Evolutionary conservation across 2,888 invertebrate genomes (phyloP).

Genomic region (Macroteleia sp.): DNA sequence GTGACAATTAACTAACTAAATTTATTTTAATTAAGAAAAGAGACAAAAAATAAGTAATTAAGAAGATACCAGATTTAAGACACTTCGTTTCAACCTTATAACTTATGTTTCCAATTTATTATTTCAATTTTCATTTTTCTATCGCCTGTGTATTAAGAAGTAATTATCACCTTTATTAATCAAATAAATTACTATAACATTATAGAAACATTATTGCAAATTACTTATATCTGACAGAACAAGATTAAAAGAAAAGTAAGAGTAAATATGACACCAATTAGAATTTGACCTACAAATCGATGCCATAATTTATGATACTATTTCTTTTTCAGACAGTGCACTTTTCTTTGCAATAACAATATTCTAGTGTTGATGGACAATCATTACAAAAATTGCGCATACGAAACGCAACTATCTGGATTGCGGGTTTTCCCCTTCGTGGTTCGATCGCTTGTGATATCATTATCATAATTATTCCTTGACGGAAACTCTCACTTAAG

Average conservation of each 20-base stretch:
- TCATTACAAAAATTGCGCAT: slow-evolving; percentile 28
- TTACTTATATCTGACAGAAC: neutral
- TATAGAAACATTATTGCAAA: neutral
- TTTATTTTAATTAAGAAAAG: no score
- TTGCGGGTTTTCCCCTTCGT: slow-evolving; percentile 45
- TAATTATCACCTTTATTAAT: no score
- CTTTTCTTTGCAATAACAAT: slow-evolving; percentile 17
- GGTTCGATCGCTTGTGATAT: slow-evolving; percentile 34
- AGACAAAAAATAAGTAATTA: no score
- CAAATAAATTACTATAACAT: no score
- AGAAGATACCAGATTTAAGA: no score
- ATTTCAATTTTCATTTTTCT: no score
- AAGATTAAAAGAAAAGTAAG: neutral
- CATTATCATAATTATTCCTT: slow-evolving; percentile 30
- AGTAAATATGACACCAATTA: neutral
- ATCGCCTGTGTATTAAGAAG: no score
- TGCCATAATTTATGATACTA: slow-evolving; percentile 12
- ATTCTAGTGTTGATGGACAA: neutral
- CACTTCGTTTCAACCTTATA: no score
- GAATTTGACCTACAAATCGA: slow-evolving; percentile 22
- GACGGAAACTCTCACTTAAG: slow-evolving; percentile 51
- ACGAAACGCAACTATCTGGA: slow-evolving; percentile 4
- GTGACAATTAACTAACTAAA: no score
- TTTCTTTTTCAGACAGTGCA: neutral
- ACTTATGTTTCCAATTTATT: no score